Percentiles rank a stretch among this genome's conserved stretches.
phyloP scores from a whole-genome alignment of 2,797 vertebrate species.

The Sternarchorhynchus goeldii region DNA sequence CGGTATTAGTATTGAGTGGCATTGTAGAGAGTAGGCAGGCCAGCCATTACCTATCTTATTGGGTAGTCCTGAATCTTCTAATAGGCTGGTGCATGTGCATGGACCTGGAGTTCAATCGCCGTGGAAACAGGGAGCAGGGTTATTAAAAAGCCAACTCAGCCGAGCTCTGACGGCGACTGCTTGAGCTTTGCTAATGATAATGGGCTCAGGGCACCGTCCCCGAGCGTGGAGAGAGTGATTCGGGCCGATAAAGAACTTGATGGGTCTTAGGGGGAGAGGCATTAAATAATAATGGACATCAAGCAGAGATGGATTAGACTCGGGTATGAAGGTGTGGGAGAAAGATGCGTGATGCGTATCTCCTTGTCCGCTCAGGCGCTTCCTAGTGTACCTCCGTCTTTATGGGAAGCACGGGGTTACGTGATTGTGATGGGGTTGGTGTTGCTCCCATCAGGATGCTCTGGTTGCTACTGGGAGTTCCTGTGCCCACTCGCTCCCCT shows the following conservation, averaged over 20 bases:
- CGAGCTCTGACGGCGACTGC: conserved; percentile 32
- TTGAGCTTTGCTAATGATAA: conserved; percentile 48
- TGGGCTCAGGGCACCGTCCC: conserved; percentile 30
- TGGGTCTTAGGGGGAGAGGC: conserved; percentile 3
- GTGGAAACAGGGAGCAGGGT: conserved; percentile 51
- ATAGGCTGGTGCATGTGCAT: conserved; percentile 43
- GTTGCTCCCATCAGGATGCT: not conserved
- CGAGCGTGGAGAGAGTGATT: conserved; percentile 18
- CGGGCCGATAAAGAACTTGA: conserved; percentile 36
- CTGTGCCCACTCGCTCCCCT: not conserved
- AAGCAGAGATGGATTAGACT: conserved; percentile 26
- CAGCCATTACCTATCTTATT: conserved; percentile 48
- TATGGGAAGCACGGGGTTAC: not conserved
- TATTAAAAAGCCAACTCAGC: conserved; percentile 49
- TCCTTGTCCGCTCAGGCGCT: not conserved
- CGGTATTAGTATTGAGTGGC: conserved; percentile 50
- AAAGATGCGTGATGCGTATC: not conserved
- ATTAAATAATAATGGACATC: conserved; percentile 19
- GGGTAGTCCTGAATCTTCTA: conserved; percentile 38
- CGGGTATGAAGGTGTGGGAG: not conserved
- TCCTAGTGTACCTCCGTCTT: not conserved
- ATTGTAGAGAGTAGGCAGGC: conserved; percentile 39
- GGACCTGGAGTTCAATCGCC: conserved; percentile 51
- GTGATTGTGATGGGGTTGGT: not conserved
- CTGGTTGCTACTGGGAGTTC: not conserved